Evolutionary conservation across 2,797 vertebrate species (phyloP), one percentile per base, ranked within the genome.

Genomic region (Scomberomorus guttatus): DNA sequence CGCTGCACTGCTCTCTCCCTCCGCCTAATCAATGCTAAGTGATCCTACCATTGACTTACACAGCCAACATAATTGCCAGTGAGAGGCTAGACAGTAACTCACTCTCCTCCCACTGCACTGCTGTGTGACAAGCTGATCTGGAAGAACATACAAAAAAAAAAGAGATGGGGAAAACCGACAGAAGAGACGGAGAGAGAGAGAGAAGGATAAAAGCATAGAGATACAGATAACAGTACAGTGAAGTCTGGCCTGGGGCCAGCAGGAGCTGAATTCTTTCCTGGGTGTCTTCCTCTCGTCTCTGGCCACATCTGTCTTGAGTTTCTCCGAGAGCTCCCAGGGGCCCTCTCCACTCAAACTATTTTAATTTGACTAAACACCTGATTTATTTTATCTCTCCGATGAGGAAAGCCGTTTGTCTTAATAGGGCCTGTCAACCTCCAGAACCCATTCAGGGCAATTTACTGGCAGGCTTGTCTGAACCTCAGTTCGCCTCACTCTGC

Each of bases 301-400:
- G 96, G 96, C 95, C 96, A 97, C 97, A 99, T 99, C 97, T 99
- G 97, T 98, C 97, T 98, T 97, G 96, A 97, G 96, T 97, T 98
- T 97, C 96, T 95, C 94, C 94, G 90, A 95, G 96, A 96, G 96
- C 95, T 97, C 97, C 97, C 96, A 89, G 95, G 97, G 97, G 97
- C 95, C 97, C 95, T 96, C 97, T 98, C 96, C 95, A 97, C 96
- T 97, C 96, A 96, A 98, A 98, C 97, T 98, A 98, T 99, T 99
- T 99, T 98, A 99, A 99, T 99, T 99, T 97, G 97, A 99, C 98
- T 98, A 98, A 99, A 99, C 97, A 99, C 97, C 98, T 99, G 98
- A 99, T 99, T 99, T 99, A 99, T 99, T 99, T 98, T 97, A 99
- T 99, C 97, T 98, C 97, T 98, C 96, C 96, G 94, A 98, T 97